Base-by-base conservation (phyloP, 2,113 vertebrate genomes). In the Puffinus mauretanicus region DNA sequence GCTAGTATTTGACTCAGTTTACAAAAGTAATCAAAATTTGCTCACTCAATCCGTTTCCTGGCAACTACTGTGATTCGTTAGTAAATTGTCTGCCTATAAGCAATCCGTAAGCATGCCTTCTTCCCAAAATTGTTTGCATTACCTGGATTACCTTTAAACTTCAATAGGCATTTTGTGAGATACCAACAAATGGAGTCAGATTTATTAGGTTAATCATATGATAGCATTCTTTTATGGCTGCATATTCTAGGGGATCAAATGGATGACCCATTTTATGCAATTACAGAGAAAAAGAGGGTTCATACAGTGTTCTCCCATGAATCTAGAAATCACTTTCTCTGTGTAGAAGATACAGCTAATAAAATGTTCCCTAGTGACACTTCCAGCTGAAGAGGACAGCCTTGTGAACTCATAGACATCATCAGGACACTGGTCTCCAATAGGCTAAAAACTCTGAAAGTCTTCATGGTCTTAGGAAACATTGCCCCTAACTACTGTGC, bases 11-110 rank as follows among this genome's bases (percentile, higher is more conserved):
- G 27, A 52, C 30, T 84, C 73, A 49, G 34, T 77, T 85, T 75
- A 55, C 32, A 79, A 70, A 85, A 87, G 32, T 72, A 93, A 95
- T 91, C 30, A 67, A 94, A 96, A 94, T 87, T 93, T 96, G 30
- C 36, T 94, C 46, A 18, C 87, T 90, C 82, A 60, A 13, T 69
- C 44, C 6, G 80, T 85, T 87, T 95, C 88, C 84, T 90, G 65
- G 93, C 78, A 95, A 92, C 85, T 79, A 61, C 47, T 52, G 44
- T 76, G 76, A 92, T 49, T 86, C 79, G 90, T n/a, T 62, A 79
- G 61, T 42, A 90, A 69, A 58, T 71, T 61, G 36, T 76, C 62
- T 77, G 27, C 20, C 40, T 86, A 36, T 49, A 64, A 93, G 58
- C 32, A 72, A 76, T 34, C 26, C 5, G 1, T 38, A 82, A 90